phyloP scores from a whole-genome alignment of 1,140 invertebrate species.

The Sweltsa coloradensis region DNA sequence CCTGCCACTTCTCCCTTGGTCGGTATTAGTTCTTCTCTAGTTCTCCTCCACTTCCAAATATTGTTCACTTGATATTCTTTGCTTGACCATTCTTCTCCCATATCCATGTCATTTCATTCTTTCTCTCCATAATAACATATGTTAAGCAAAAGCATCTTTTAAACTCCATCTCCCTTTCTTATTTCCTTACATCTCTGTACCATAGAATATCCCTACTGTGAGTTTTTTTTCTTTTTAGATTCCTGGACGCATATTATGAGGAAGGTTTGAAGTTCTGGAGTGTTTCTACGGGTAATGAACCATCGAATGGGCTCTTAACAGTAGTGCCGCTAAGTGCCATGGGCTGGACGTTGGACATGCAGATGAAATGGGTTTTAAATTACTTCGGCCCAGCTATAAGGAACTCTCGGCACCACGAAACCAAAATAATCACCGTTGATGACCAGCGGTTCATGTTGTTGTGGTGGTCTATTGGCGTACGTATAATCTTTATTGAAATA shows the following conservation, averaged over 20 bases:
- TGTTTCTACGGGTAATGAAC: conserved; percentile 54
- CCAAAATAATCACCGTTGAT: conserved; percentile 55
- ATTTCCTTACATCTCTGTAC: too few species aligned
- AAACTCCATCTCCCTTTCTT: too few species aligned
- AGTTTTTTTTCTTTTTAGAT: conserved; percentile 25
- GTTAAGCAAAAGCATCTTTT: too few species aligned
- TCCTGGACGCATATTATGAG: conserved; percentile 38
- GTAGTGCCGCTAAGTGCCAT: conserved; percentile 53
- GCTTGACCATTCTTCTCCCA: too few species aligned
- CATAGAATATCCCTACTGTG: too few species aligned
- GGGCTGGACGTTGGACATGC: conserved; percentile 50
- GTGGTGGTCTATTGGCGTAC: conserved; percentile 46
- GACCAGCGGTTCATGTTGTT: conserved; percentile 54
- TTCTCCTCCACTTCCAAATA: too few species aligned
- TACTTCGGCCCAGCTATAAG: conserved; percentile 55
- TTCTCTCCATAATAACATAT: too few species aligned
- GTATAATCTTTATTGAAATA: too few species aligned
- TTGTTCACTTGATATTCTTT: too few species aligned
- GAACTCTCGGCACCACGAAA: conserved; percentile 37
- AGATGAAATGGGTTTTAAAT: conserved; percentile 47
- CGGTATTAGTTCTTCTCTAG: too few species aligned
- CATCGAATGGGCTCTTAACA: conserved; percentile 33
- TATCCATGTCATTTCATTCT: too few species aligned
- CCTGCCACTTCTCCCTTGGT: too few species aligned
- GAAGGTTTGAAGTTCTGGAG: conserved; percentile 43